Conservation (phyloP, 2,888 invertebrate species). For the Hirtodrosophila alboralis region DNA sequence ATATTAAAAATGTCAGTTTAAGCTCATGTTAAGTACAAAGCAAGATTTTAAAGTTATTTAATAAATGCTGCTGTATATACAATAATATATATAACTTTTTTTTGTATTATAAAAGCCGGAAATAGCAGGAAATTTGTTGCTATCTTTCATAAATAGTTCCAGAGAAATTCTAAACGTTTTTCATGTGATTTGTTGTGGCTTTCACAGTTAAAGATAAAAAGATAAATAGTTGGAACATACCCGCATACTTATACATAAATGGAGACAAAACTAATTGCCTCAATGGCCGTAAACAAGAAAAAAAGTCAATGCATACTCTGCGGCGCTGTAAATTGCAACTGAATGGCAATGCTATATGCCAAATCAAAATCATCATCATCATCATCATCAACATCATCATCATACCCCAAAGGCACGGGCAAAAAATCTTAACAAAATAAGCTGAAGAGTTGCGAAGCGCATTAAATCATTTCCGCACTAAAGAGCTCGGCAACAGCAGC, state of each 20-base stretch:
- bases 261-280: slow-evolving; percentile 71
- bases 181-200: too few relatives aligned
- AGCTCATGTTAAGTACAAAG: too few relatives aligned
- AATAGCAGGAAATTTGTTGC: slow-evolving; percentile 15
- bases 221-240: slow-evolving; percentile 1
- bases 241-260: neutral
- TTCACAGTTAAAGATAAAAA: too few relatives aligned
- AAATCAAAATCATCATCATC: slow-evolving; percentile 62
- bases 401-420: slow-evolving; percentile 24
- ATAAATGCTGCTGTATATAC: too few relatives aligned
- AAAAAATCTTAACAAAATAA: slow-evolving; percentile 75
- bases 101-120: slow-evolving; percentile 22
- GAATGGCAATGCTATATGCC: slow-evolving; percentile 46
- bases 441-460: slow-evolving; percentile 77
- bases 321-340: slow-evolving; percentile 40
- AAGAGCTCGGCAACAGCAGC: slow-evolving; percentile 53
- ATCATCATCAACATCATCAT: slow-evolving; percentile 59
- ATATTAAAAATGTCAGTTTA: too few relatives aligned
- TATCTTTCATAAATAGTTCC: slow-evolving; percentile 43
- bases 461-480: slow-evolving; percentile 80
- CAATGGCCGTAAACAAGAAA: slow-evolving; percentile 55
- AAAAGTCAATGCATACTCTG: slow-evolving; percentile 55
- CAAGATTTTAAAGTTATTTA: too few relatives aligned
- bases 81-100: too few relatives aligned
- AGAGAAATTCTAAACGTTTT: slow-evolving; percentile 41